Base-by-base conservation (phyloP, 1,140 invertebrate genomes). In the Caerostris extrusa region DNA sequence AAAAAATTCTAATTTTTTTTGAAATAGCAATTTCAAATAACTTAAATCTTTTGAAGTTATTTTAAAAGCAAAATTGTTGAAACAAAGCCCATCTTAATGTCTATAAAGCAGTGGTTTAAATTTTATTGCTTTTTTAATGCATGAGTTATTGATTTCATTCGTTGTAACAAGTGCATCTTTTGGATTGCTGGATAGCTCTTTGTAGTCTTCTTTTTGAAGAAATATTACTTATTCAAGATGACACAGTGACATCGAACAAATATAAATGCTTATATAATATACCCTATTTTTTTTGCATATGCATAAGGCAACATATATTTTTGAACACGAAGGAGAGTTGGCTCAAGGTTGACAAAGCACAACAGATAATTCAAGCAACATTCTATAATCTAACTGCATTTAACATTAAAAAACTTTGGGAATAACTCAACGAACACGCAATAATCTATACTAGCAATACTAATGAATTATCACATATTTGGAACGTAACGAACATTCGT, bases 401-500 rank as follows among this genome's bases (percentile, higher is more conserved):
- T 93, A 93, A 93, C 86, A 93, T 93, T 93, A 93, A 86, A 93
- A 93, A 93, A 93, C 69, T 93, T 93, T 93, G 86, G 92, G 83
- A 61, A 93, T 89, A 93, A 93, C 77, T 88, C 50, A 93, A 93
- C 92, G 92, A 34, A 93, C 92, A 93, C 86, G 71, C 89, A 93
- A 93, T 93, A 14, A 89, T 88, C 92, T 93, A 93, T 86, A 58
- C 92, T 93, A 93, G 92, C 85, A 81, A 34, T 77, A 81, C 92
- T 93, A 93, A 89, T 93, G 92, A 81, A 89, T 81, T 93, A 93
- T 93, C 92, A 93, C 92, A 89, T 88, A 81, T 71, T 88, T 71
- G 34, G 92, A 93, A 93, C 34, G 92, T 89, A 93, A 93, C 92
- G 92, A 91, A 77, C 85, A 89, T 55, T 82, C 53, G 19, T 71